Percentiles rank a stretch among this genome's conserved stretches.
These are phyloP conservation scores for Enteromius paludinosus DNA, from an alignment of 2,797 vertebrate genomes.

Conservation along the genomic window DNA sequence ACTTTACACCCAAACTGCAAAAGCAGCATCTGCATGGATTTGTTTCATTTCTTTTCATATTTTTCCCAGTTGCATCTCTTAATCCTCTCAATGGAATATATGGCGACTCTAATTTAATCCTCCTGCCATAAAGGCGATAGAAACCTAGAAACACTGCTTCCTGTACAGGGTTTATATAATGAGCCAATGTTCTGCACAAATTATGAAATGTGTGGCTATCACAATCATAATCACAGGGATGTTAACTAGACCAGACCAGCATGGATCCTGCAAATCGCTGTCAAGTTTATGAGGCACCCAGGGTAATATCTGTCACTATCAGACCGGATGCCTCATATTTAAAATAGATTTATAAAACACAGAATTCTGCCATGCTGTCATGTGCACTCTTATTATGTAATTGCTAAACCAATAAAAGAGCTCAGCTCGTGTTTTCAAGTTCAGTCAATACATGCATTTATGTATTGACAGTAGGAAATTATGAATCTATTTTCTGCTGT, in stretches of 20 bases:
- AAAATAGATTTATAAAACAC: not conserved
- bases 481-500: not conserved
- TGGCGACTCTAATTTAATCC: slow-evolving; percentile 16
- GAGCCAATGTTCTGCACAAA: not conserved
- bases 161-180: slow-evolving; percentile 6
- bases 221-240: slow-evolving; percentile 15
- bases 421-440: not conserved
- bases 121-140: slow-evolving; percentile 20
- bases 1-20: not conserved
- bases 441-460: not conserved
- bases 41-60: not conserved
- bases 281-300: not conserved
- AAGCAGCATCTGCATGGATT: not conserved
- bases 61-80: slow-evolving; percentile 28
- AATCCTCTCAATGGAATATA: slow-evolving; percentile 30
- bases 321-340: not conserved
- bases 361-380: not conserved
- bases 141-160: slow-evolving; percentile 8
- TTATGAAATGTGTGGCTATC: slow-evolving; percentile 6
- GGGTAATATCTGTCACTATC: not conserved
- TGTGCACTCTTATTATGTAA: not conserved
- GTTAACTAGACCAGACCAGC: slow-evolving; percentile 6
- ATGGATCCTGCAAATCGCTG: not conserved
- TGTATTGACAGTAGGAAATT: not conserved
- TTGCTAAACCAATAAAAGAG: not conserved